These are phyloP conservation scores for Limosa lapponica DNA, from an alignment of 2,797 vertebrate genomes.

Conservation along the genomic window DNA sequence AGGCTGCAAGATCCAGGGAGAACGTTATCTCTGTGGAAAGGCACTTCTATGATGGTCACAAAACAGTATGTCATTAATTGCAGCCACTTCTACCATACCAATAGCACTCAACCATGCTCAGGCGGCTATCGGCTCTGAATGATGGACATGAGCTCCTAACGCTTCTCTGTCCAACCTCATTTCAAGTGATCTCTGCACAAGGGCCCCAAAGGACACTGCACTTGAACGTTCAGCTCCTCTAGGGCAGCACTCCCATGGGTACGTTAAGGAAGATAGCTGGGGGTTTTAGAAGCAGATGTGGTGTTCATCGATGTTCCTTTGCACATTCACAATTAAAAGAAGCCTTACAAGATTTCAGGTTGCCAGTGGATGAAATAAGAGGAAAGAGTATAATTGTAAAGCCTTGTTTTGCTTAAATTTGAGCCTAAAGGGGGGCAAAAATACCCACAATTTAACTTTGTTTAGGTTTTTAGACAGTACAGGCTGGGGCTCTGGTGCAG, in stretches of 20 bases:
- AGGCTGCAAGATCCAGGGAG: background rate
- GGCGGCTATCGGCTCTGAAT: accelerated
- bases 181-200: accelerated
- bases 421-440: background rate
- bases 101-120: accelerated
- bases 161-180: accelerated
- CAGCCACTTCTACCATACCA: no score
- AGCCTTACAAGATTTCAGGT: background rate
- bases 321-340: background rate
- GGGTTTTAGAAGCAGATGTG: background rate
- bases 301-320: background rate
- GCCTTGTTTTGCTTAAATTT: background rate
- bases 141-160: accelerated
- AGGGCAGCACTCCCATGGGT: background rate
- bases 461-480: background rate
- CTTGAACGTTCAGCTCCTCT: background rate
- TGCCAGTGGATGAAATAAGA: background rate
- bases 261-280: background rate
- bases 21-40: accelerated
- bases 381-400: background rate
- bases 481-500: background rate
- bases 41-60: accelerated
- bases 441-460: background rate
- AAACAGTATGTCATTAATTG: accelerated
- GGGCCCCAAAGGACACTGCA: background rate